Percentiles rank a stretch among this genome's conserved stretches.
Evolutionary conservation across 2,888 invertebrate species (phyloP).

Genomic region (Zaprionus bogoriensis): DNA sequence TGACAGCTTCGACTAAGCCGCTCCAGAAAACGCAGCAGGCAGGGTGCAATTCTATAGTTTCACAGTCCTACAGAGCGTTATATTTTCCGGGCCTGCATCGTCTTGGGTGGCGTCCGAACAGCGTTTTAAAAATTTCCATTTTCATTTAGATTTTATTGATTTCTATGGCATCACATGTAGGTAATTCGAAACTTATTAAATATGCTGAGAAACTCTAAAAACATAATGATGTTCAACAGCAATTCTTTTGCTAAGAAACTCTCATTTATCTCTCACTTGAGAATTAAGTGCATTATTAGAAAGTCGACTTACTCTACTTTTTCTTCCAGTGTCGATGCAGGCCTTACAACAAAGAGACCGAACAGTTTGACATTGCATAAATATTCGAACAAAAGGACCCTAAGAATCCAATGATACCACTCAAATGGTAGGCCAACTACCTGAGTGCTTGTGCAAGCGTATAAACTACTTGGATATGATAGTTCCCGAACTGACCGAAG

Average conservation of each 20-base stretch:
- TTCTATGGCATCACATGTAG: conserved; percentile 24
- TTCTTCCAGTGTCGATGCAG: not conserved
- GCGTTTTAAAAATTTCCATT: not conserved
- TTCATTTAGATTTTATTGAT: conserved; percentile 9
- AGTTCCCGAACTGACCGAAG: no score
- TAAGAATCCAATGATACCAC: conserved; percentile 41
- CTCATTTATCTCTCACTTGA: no score
- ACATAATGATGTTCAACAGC: no score
- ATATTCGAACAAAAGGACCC: conserved; percentile 37
- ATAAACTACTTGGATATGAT: conserved; percentile 31
- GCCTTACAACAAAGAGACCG: conserved; percentile 47
- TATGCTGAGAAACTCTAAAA: no score
- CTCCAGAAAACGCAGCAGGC: conserved; percentile 26
- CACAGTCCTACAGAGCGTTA: conserved; percentile 11
- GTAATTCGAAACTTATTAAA: not conserved
- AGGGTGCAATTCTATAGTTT: not conserved
- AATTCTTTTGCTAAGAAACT: no score
- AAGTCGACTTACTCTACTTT: not conserved
- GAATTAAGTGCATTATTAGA: no score
- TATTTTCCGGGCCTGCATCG: conserved; percentile 36
- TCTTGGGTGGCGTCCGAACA: conserved; percentile 55
- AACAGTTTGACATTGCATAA: conserved; percentile 54
- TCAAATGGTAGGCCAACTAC: conserved; percentile 33
- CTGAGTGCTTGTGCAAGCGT: conserved; percentile 21
- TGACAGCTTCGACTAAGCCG: conserved; percentile 50